phyloP scores from a whole-genome alignment of 2,888 invertebrate species.

The Laothoe populi region DNA sequence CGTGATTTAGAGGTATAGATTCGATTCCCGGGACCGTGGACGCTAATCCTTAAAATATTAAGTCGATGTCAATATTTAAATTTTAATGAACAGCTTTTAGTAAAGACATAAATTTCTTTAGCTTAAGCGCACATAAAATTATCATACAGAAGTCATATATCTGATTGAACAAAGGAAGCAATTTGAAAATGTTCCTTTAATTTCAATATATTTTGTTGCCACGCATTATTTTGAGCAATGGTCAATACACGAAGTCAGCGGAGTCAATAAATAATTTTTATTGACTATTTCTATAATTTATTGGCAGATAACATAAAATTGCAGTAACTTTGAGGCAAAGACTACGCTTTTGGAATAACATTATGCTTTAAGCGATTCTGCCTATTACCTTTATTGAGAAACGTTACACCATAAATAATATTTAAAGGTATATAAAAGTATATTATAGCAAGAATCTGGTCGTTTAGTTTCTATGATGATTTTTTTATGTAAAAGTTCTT shows the following conservation, averaged over 20 bases:
- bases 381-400: constrained; percentile 9
- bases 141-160: constrained; percentile 8
- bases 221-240: constrained; percentile 1
- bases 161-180: neutral
- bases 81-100: neutral
- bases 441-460: no score
- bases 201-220: neutral
- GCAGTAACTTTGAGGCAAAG: constrained; percentile 18
- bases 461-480: no score
- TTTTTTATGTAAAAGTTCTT: no score
- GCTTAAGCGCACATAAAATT: constrained; percentile 9
- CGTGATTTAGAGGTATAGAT: no score
- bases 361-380: constrained; percentile 7
- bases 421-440: neutral
- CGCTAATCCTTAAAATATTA: no score
- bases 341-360: constrained; percentile 11
- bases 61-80: neutral
- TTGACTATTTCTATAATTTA: constrained; percentile 19
- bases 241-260: neutral
- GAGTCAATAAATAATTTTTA: constrained; percentile 6
- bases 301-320: constrained; percentile 19
- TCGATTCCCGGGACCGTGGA: no score
- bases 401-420: neutral
- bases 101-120: neutral
- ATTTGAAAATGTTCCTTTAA: neutral